These are phyloP conservation scores for Calliphora vomitoria DNA, from an alignment of 2,888 invertebrate genomes.

Conservation along the genomic window DNA sequence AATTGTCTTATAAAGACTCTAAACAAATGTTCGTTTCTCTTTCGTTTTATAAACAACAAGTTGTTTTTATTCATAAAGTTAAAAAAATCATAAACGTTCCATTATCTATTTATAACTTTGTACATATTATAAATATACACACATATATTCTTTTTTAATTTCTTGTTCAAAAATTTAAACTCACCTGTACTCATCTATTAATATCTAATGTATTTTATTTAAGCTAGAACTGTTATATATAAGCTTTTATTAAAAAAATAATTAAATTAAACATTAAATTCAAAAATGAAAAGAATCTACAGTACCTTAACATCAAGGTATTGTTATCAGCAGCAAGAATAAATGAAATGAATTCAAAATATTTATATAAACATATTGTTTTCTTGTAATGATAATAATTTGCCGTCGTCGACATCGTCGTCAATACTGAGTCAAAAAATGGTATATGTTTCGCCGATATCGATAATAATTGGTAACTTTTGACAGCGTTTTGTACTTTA, in stretches of 20 bases:
- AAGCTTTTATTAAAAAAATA: constrained; percentile 58
- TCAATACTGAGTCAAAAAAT: too few relatives aligned
- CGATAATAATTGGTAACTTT: too few relatives aligned
- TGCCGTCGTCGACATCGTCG: too few relatives aligned
- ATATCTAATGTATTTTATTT: constrained; percentile 50
- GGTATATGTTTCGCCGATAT: too few relatives aligned
- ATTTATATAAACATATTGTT: constrained; percentile 2
- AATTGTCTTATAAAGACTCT: background rate
- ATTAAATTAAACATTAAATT: background rate
- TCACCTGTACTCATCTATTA: constrained; percentile 11
- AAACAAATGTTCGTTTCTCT: background rate
- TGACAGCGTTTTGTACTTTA: too few relatives aligned
- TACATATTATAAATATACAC: constrained; percentile 32
- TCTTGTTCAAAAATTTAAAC: constrained; percentile 50
- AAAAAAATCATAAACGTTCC: constrained; percentile 37
- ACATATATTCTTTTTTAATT: background rate
- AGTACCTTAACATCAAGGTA: constrained; percentile 43
- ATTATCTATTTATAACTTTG: constrained; percentile 53
- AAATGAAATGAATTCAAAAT: constrained; percentile 59
- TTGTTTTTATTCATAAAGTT: background rate
- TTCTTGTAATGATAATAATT: background rate
- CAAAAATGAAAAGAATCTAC: background rate
- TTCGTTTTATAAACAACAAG: background rate
- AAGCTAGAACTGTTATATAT: constrained; percentile 60
- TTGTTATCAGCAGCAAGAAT: constrained; percentile 18